Percentiles rank a stretch among this genome's conserved stretches.
phyloP scores from a whole-genome alignment of 2,797 vertebrate species.

The Lates japonicus region DNA sequence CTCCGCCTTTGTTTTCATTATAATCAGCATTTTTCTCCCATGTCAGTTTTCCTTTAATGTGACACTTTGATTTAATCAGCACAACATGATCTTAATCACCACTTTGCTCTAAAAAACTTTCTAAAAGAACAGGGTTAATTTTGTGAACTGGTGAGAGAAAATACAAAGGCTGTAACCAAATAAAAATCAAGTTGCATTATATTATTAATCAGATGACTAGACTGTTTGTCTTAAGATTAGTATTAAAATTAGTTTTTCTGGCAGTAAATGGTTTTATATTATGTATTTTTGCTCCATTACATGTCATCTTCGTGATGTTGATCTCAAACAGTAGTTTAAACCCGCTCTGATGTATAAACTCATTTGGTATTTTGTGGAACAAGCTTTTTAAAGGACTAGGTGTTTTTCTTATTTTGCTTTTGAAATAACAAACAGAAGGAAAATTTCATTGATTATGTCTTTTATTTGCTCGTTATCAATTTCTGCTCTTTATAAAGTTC shows the following conservation, averaged over 20 bases:
- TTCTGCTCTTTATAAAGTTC: not conserved
- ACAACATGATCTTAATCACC: too few species aligned
- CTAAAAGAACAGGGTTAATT: not conserved
- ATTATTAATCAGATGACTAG: not conserved
- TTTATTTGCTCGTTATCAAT: slow-evolving; percentile 1
- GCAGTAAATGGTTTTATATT: not conserved
- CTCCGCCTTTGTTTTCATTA: slow-evolving; percentile 38
- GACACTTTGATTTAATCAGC: not conserved
- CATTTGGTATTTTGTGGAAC: slow-evolving; percentile 30
- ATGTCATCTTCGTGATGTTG: not conserved
- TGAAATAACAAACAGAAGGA: slow-evolving; percentile 8
- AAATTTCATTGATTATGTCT: slow-evolving; percentile 6
- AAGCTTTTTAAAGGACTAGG: slow-evolving; percentile 2
- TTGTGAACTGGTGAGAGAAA: not conserved
- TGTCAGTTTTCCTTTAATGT: not conserved
- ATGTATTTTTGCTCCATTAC: not conserved
- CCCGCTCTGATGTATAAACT: slow-evolving; percentile 1
- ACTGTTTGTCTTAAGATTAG: not conserved
- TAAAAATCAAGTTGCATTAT: not conserved
- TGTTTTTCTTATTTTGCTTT: slow-evolving; percentile 10
- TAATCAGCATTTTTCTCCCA: slow-evolving; percentile 58
- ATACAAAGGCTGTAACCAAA: not conserved
- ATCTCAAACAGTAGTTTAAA: slow-evolving; percentile 7
- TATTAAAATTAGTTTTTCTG: not conserved
- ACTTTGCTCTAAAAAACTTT: not conserved